Base-by-base conservation (phyloP, 1,140 invertebrate species). In the Oryctes rhinoceros region DNA sequence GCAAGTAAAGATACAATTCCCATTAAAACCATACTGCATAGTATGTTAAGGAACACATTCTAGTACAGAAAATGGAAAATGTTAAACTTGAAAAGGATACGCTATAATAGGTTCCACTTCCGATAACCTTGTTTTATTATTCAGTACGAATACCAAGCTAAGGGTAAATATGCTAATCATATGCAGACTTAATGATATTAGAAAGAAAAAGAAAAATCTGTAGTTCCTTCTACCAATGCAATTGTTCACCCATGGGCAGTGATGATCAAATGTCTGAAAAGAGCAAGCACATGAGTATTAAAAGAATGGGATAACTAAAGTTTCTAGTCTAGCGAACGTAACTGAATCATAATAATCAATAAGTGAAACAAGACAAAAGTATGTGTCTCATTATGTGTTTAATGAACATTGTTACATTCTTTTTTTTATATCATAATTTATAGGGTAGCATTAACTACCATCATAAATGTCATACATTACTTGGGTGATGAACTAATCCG, bases 171-270 rank as follows among this genome's bases (percentile, higher is more conserved):
- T 98, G 88, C 95, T 96, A 83, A 98, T 92, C 97, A 99, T 99
- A 88, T 99, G 98, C 85, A 98, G 91, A 85, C 96, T 97, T 47
- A 99, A 90, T 79, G 97, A 98, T 84, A 99, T 91, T 44, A 99
- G 93, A 89, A 99, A 99, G 90, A 99, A 96, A 90, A 99, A 98
- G 91, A 99, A 99, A 89, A 97, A 98, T 86, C 98, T 92, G 88
- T 99, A 99, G 90, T 99, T 99, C 83, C 98, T 92, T 82, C 98
- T 93, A 78, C 99, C 99, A 85, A 99, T 99, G 88, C 99, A 99
- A 89, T 99, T 99, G 89, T 99, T 99, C 83, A 99, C 96, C 98
- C 98, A 99, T 78, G 98, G 98, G 90, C 99, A 99, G 90, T 99
- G 99, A 92, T 99, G 99, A 90, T 99, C 99, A 90, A 99, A 99